Conservation (phyloP, 1,140 invertebrate genomes). For the Lepidurus couesii region DNA sequence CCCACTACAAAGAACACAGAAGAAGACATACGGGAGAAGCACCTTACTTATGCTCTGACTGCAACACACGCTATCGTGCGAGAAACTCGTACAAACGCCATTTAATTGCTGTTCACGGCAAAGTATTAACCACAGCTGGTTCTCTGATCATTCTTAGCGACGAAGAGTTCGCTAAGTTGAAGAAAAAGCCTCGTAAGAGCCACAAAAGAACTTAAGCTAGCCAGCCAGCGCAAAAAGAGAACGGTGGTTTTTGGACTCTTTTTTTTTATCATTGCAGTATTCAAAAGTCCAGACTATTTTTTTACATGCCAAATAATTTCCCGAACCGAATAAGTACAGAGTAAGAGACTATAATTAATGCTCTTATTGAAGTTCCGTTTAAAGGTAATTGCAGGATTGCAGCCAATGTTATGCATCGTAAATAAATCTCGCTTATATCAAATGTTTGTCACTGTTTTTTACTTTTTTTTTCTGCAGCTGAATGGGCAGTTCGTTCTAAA, state of each 20-base stretch:
- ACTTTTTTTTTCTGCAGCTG: background rate
- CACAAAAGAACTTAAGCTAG: too few relatives aligned
- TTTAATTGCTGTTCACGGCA: slow-evolving; percentile 55
- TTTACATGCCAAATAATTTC: background rate
- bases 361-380: background rate
- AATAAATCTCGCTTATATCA: slow-evolving; percentile 10
- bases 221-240: background rate
- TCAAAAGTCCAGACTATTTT: background rate
- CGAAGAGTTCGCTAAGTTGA: slow-evolving; percentile 54
- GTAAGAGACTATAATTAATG: background rate
- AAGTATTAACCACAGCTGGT: slow-evolving; percentile 53
- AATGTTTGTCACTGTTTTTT: background rate
- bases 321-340: background rate
- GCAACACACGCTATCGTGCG: slow-evolving; percentile 57
- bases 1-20: slow-evolving; percentile 61
- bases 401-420: background rate
- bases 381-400: background rate
- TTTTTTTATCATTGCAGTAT: background rate
- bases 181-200: slow-evolving; percentile 42
- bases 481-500: background rate
- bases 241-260: background rate
- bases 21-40: slow-evolving; percentile 60
- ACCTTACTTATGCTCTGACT: slow-evolving; percentile 60
- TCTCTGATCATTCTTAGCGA: slow-evolving; percentile 52
- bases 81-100: slow-evolving; percentile 61